Conservation (phyloP, 2,888 invertebrate genomes). For the Drosophila rubida region DNA sequence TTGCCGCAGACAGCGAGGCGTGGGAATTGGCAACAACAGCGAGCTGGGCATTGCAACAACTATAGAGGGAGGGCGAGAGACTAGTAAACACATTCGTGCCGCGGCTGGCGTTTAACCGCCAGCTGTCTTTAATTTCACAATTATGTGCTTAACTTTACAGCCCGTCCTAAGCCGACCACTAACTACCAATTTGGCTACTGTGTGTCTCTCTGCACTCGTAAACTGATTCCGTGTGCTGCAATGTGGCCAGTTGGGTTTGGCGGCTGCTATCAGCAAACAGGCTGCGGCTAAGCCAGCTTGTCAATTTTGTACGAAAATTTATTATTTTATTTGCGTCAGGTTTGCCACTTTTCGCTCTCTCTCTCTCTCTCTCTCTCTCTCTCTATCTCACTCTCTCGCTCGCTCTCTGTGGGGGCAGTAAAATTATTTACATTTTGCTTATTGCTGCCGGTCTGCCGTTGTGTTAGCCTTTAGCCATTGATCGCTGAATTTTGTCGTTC, state of each 20-base stretch:
- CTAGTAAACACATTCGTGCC: background rate
- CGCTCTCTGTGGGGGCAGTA: conserved; percentile 8
- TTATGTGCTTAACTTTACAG: conserved; percentile 79
- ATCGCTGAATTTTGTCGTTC: conserved; percentile 33
- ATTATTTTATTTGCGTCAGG: conserved; percentile 81
- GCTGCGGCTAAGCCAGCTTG: conserved; percentile 74
- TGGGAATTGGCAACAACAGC: conserved; percentile 41
- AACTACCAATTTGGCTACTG: conserved; percentile 78
- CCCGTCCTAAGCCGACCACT: conserved; percentile 63
- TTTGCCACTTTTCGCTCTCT: conserved; percentile 20
- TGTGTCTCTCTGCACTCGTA: conserved; percentile 25
- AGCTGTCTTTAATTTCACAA: conserved; percentile 75
- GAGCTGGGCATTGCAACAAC: background rate
- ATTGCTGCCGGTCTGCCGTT: conserved; percentile 51
- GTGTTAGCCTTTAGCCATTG: conserved; percentile 12
- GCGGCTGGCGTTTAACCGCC: conserved; percentile 24
- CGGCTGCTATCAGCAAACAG: conserved; percentile 51
- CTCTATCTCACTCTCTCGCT: background rate
- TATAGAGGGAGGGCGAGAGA: background rate
- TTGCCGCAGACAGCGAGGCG: conserved; percentile 44
- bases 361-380: background rate
- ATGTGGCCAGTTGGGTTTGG: conserved; percentile 33
- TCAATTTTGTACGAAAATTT: conserved; percentile 80
- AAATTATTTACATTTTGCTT: conserved; percentile 81
- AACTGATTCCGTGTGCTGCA: conserved; percentile 50